phyloP scores from a whole-genome alignment of 2,797 vertebrate genomes.

The Lacerta agilis region DNA sequence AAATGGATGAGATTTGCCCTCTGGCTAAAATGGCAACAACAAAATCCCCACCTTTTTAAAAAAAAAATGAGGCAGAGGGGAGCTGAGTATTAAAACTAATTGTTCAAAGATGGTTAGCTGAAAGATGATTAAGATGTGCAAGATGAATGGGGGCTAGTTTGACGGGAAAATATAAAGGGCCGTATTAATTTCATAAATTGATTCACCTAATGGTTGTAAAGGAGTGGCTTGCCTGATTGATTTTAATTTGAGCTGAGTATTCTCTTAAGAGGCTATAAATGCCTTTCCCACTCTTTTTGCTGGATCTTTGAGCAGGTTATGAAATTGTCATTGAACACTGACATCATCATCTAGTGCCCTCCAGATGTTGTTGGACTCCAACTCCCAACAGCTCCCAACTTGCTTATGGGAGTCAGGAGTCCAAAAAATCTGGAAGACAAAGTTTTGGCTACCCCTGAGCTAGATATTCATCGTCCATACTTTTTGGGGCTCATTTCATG shows the following conservation, averaged over 20 bases:
- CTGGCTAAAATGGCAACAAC: background rate
- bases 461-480: too few species aligned
- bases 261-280: background rate
- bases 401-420: too few species aligned
- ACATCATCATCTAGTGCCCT: background rate
- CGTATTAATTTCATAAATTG: background rate
- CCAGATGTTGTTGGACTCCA: too few species aligned
- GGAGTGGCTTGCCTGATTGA: fast-evolving
- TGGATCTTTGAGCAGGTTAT: background rate
- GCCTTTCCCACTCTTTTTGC: background rate
- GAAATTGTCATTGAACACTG: background rate
- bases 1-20: fast-evolving
- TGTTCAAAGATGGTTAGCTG: background rate
- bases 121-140: background rate
- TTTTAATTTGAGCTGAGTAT: slow-evolving; percentile 23
- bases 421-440: too few species aligned
- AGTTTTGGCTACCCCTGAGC: too few species aligned
- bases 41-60: background rate
- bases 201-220: slow-evolving; percentile 29
- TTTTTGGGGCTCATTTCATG: too few species aligned
- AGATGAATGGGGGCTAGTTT: background rate
- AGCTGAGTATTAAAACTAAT: background rate
- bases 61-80: background rate
- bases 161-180: slow-evolving; percentile 12
- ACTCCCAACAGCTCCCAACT: too few species aligned